phyloP scores from a whole-genome alignment of 2,888 invertebrate species.

The Sceliomorpha sp. region DNA sequence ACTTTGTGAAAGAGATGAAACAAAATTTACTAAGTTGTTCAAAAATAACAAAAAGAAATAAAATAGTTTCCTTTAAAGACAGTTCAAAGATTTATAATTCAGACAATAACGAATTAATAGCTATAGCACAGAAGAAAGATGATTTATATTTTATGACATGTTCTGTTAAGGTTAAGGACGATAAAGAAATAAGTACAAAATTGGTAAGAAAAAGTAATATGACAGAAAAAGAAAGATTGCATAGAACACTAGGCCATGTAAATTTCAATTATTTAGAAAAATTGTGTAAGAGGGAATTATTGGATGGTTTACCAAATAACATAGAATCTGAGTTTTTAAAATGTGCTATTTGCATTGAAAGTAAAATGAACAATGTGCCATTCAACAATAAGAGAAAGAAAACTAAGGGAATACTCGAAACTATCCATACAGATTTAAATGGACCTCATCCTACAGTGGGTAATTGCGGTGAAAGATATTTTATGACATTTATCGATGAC shows the following conservation, averaged over 20 bases:
- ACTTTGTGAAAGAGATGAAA: conserved; percentile 46
- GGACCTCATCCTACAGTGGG: conserved; percentile 32
- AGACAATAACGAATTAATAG: conserved; percentile 20
- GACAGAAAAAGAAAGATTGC: conserved; percentile 54
- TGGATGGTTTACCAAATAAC: not conserved
- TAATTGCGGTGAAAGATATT: conserved; percentile 47
- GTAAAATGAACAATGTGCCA: conserved; percentile 6
- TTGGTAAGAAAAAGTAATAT: conserved; percentile 12
- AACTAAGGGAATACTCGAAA: conserved; percentile 17
- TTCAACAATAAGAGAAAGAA: conserved; percentile 8
- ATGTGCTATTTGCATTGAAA: conserved; percentile 4
- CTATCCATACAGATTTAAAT: conserved; percentile 37
- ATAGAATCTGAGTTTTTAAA: not conserved
- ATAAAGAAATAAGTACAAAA: conserved; percentile 6
- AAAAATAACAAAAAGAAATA: conserved; percentile 44
- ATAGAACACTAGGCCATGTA: conserved; percentile 29
- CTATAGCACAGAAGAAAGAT: conserved; percentile 19
- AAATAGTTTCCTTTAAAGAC: conserved; percentile 30
- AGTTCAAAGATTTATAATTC: conserved; percentile 48
- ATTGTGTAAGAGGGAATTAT: not conserved
- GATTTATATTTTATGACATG: conserved; percentile 34
- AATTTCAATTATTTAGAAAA: not conserved
- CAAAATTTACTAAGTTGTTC: conserved; percentile 50
- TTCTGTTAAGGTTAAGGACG: conserved; percentile 1
- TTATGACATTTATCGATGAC: conserved; percentile 48